Evolutionary conservation across 2,113 vertebrate genomes (phyloP).

Genomic region (Channa maculata): DNA sequence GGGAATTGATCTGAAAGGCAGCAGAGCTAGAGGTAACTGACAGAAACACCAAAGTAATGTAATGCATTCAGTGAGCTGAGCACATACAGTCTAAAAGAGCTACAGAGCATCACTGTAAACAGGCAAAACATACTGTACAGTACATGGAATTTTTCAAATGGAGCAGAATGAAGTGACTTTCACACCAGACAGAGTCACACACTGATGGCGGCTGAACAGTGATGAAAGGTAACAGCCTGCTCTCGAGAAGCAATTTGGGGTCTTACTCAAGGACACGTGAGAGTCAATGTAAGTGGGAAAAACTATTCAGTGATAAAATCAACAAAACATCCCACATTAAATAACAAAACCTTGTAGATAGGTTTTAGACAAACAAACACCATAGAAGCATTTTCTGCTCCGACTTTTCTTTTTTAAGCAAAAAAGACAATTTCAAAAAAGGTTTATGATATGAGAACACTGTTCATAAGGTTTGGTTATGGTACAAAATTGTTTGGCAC

Average conservation of each 20-base stretch:
- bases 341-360: no score
- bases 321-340: no score
- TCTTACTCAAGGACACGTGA: slow-evolving; percentile 11
- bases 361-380: no score
- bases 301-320: no score
- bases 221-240: background rate
- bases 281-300: background rate
- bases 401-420: no score
- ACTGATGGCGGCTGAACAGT: background rate
- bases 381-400: no score
- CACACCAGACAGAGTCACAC: background rate
- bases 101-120: background rate
- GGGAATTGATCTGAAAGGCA: slow-evolving; percentile 45
- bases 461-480: no score
- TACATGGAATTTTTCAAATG: background rate
- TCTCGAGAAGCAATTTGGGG: slow-evolving; percentile 8
- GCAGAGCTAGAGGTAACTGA: slow-evolving; percentile 36
- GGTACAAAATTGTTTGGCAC: no score
- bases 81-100: background rate
- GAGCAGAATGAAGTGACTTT: background rate
- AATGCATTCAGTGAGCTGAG: slow-evolving; percentile 33
- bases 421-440: no score
- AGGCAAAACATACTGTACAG: background rate
- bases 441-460: no score
- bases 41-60: slow-evolving; percentile 25